Evolutionary conservation across 2,888 invertebrate species (phyloP), one percentile per base, ranked within the genome.

Genomic region (Tenthredo notha): DNA sequence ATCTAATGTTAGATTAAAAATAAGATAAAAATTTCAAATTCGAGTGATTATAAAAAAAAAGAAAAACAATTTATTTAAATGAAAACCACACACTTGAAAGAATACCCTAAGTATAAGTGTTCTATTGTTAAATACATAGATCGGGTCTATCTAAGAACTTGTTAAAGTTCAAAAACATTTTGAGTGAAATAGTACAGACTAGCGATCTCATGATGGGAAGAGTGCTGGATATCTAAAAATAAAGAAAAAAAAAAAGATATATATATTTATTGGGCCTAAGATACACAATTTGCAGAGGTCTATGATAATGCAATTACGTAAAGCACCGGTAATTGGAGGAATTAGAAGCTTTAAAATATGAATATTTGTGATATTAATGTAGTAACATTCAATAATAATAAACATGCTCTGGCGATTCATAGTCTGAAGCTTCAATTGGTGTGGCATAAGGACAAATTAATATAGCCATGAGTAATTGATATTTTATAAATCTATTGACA

Each of bases 311-410:
- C 47, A 25, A 70, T 67, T 67, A 83, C 65, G 40, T 83, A 25
- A 25, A 70, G 40, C 61, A 70, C n/a, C 21, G 37, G 47, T 83
- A 67, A 83, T 83, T 58, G 67, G 37, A 70, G 67, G 65, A 47
- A 43, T 83, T 83, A 85, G 86, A 87, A 87, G 87, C 87, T 87
- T 86, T 85, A 86, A 84, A 85, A 74, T 85, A 86, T 84, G 85
- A 85, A 85, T 85, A 87, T 85, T 87, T 86, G 87, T 87, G 87
- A 87, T 87, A 87, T 85, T 83, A 83, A 83, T 50, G 83, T 83
- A 83, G 83, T 25, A 80, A 83, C 67, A 83, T 83, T 83, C 43
- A 70, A 83, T 83, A 83, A 67, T 83, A 80, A 67, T 83, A 37
- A 33, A 67, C 40, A 70, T 67, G 83, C 83, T 83, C 67, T 65